Evolutionary conservation across 2,888 invertebrate species (phyloP).

Genomic region (Diaprepes abbreviatus): DNA sequence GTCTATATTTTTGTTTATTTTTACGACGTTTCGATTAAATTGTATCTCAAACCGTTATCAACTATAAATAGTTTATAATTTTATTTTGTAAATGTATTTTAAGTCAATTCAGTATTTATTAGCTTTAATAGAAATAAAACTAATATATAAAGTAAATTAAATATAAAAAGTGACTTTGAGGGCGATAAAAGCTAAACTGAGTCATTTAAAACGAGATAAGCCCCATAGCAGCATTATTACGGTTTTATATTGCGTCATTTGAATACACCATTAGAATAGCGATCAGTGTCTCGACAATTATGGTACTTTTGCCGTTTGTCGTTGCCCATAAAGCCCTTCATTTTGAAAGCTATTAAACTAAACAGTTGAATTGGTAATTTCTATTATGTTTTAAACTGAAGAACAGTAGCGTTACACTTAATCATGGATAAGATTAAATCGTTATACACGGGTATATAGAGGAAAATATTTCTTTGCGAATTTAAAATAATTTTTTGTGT

Average conservation of each 20-base stretch:
- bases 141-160: slow-evolving; percentile 6
- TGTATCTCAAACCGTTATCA: too few relatives aligned
- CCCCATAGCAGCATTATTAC: slow-evolving; percentile 12
- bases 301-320: slow-evolving; percentile 19
- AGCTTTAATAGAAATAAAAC: background rate
- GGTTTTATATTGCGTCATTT: slow-evolving; percentile 26
- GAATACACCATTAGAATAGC: slow-evolving; percentile 20
- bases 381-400: background rate
- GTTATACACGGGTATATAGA: too few relatives aligned
- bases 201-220: slow-evolving; percentile 19
- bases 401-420: background rate
- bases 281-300: slow-evolving; percentile 22
- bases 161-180: slow-evolving; percentile 7
- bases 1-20: too few relatives aligned
- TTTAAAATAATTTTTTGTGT: too few relatives aligned
- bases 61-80: too few relatives aligned
- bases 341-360: slow-evolving; percentile 19
- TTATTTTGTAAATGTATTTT: too few relatives aligned
- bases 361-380: slow-evolving; percentile 22
- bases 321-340: slow-evolving; percentile 14
- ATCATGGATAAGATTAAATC: too few relatives aligned
- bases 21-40: too few relatives aligned
- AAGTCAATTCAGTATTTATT: too few relatives aligned
- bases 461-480: too few relatives aligned
- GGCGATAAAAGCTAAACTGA: slow-evolving; percentile 18